Percentiles rank a stretch among this genome's conserved stretches.
Evolutionary conservation across 2,888 invertebrate species (phyloP).

Genomic region (Trisateles emortualis): DNA sequence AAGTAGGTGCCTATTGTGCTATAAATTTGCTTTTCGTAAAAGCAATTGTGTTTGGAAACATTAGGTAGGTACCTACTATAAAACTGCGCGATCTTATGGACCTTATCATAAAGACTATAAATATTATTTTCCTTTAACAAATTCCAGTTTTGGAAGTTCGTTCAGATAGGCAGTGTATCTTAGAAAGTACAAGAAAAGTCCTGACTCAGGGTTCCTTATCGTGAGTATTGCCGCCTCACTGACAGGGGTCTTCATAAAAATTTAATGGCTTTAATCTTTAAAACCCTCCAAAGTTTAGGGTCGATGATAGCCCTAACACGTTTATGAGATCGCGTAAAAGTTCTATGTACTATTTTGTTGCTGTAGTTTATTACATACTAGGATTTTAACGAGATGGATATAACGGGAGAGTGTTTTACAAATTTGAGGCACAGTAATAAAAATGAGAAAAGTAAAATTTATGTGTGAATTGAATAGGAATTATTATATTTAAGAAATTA

Average conservation of each 20-base stretch:
- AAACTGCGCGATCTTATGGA: constrained; percentile 44
- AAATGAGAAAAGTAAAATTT: constrained; percentile 1
- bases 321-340: constrained; percentile 75
- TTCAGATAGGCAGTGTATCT: constrained; percentile 51
- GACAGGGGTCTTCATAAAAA: constrained; percentile 78
- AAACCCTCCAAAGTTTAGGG: constrained; percentile 72
- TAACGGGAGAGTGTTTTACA: constrained; percentile 26
- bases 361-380: constrained; percentile 50
- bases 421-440: constrained; percentile 20
- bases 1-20: no score
- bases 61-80: constrained; percentile 27
- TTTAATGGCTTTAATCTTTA: constrained; percentile 80
- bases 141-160: constrained; percentile 50
- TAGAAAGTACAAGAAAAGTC: constrained; percentile 56
- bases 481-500: no score
- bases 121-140: constrained; percentile 53
- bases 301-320: constrained; percentile 63
- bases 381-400: constrained; percentile 27
- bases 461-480: background rate
- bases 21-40: constrained; percentile 39
- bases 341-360: constrained; percentile 60
- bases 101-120: constrained; percentile 49
- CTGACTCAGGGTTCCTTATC: constrained; percentile 66
- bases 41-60: constrained; percentile 40
- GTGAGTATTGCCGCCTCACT: constrained; percentile 63